These are phyloP conservation scores for Hylyphantes graminicola DNA, from an alignment of 1,140 invertebrate species.

Conservation along the genomic window DNA sequence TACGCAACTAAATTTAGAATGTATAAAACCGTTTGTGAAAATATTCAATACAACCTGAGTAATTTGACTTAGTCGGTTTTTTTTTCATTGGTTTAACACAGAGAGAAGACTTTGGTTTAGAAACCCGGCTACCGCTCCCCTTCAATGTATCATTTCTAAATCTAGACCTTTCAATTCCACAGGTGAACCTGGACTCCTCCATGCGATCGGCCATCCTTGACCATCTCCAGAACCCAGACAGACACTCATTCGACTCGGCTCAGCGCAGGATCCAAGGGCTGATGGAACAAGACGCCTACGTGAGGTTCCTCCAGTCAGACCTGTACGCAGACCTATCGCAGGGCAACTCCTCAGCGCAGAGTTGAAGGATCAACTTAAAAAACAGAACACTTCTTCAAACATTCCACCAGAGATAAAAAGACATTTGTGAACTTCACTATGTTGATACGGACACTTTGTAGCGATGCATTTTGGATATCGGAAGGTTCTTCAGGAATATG, in stretches of 20 bases:
- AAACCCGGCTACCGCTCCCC: no score
- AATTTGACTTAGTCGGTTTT: no score
- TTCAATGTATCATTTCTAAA: neutral
- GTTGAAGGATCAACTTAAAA: constrained; percentile 16
- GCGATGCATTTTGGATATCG: no score
- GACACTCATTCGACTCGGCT: constrained; percentile 72
- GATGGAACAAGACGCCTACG: constrained; percentile 74
- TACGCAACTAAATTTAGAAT: no score
- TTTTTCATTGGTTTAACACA: no score
- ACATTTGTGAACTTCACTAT: no score
- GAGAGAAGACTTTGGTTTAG: no score
- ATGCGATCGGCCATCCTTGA: constrained; percentile 69
- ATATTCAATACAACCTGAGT: no score
- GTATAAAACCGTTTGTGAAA: no score
- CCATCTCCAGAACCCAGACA: constrained; percentile 66
- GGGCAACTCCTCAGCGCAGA: constrained; percentile 53
- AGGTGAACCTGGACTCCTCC: constrained; percentile 73
- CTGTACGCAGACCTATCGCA: constrained; percentile 70
- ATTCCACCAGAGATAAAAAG: constrained; percentile 15
- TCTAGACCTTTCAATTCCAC: constrained; percentile 60
- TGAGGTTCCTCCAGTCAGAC: constrained; percentile 72
- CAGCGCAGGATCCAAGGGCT: constrained; percentile 72
- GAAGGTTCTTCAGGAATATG: no score
- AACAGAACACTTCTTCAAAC: constrained; percentile 9
- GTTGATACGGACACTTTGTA: no score